These are phyloP conservation scores for Phyllotreta cruciferae DNA, from an alignment of 2,888 invertebrate genomes.

Conservation along the genomic window DNA sequence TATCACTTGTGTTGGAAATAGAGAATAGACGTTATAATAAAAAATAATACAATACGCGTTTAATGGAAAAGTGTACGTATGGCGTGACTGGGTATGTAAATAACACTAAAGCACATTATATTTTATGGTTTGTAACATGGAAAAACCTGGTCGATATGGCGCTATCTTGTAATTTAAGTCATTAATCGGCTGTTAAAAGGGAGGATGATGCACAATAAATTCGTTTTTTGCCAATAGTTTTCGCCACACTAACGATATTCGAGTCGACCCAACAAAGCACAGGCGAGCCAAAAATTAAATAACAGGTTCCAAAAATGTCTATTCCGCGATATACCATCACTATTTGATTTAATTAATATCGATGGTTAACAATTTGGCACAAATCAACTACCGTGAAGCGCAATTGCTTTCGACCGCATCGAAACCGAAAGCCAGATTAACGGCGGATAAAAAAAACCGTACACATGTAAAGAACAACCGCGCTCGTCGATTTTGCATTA, in stretches of 20 bases:
- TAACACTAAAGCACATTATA: slow-evolving; percentile 24
- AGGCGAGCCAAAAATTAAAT: neutral
- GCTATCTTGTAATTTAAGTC: slow-evolving; percentile 28
- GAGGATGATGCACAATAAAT: slow-evolving; percentile 20
- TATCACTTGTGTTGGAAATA: slow-evolving; percentile 2
- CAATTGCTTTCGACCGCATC: slow-evolving; percentile 14
- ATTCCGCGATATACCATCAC: neutral
- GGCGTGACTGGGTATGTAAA: slow-evolving; percentile 28
- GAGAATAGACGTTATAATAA: slow-evolving; percentile 6
- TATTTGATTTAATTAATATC: slow-evolving; percentile 2
- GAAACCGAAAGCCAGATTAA: slow-evolving; percentile 22
- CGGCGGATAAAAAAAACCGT: slow-evolving; percentile 13
- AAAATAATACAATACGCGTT: slow-evolving; percentile 12
- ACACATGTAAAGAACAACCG: slow-evolving; percentile 35
- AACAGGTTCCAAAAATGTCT: neutral
- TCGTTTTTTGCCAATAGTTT: slow-evolving; percentile 12
- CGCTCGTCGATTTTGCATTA: slow-evolving; percentile 36
- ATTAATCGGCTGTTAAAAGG: slow-evolving; percentile 26
- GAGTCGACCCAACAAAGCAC: neutral
- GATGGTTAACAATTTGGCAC: slow-evolving; percentile 1
- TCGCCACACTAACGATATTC: neutral
- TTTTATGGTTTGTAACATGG: slow-evolving; percentile 28
- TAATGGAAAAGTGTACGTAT: slow-evolving; percentile 16
- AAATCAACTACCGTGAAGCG: neutral
- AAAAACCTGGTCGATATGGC: slow-evolving; percentile 24